phyloP scores from a whole-genome alignment of 2,113 vertebrate genomes.

The Emydura subglobosa region DNA sequence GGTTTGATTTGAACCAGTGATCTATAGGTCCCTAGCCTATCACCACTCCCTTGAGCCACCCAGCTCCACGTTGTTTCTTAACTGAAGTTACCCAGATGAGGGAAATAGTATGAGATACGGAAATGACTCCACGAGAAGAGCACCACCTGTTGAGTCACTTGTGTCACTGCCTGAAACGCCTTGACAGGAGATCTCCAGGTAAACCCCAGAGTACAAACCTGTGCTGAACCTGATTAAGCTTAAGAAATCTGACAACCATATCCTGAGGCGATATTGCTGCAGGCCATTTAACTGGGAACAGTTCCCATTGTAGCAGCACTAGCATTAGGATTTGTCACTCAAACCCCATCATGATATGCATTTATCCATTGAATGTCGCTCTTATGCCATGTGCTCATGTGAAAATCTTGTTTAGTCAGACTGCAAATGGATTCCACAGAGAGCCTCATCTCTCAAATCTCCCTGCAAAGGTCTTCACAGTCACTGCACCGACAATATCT shows the following conservation, averaged over 20 bases:
- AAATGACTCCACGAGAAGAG: background rate
- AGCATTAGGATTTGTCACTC: background rate
- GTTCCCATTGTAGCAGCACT: background rate
- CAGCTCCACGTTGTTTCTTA: background rate
- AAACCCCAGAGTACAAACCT: background rate
- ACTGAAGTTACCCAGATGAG: background rate
- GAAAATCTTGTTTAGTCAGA: background rate
- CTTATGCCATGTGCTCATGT: background rate
- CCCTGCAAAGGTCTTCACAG: background rate
- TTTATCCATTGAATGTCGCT: background rate
- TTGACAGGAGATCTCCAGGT: background rate
- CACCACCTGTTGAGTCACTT: background rate
- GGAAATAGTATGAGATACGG: background rate
- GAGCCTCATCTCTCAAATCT: background rate
- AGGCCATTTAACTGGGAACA: constrained; percentile 48
- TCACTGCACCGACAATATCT: background rate
- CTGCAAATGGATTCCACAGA: background rate
- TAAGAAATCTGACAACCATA: constrained; percentile 66
- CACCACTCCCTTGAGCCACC: background rate
- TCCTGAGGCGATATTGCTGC: constrained; percentile 55
- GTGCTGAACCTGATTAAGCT: constrained; percentile 46
- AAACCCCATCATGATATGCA: constrained; percentile 30
- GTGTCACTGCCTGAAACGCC: background rate
- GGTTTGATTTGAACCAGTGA: background rate
- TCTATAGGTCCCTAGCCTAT: background rate